A percentile compares a stretch with the other conserved stretches of the same genome.
phyloP scores from a whole-genome alignment of 2,888 invertebrate species.

The Plagodis dolabraria region DNA sequence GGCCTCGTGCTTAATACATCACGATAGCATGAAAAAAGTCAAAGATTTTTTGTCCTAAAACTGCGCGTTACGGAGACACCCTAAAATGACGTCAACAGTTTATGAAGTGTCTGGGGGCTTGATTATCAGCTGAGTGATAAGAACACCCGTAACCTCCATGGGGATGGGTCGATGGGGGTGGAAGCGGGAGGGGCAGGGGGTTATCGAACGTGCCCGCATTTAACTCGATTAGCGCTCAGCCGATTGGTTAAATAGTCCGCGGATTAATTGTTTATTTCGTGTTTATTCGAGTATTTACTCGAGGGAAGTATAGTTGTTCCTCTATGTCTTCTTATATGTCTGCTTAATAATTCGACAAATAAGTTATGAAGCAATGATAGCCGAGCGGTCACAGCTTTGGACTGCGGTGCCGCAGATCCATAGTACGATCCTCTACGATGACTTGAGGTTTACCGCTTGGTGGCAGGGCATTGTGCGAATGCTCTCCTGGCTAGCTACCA shows the following conservation, averaged over 20 bases:
- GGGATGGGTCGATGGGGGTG: not conserved
- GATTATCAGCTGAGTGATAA: constrained; percentile 73
- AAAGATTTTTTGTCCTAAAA: constrained; percentile 17
- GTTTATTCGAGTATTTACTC: constrained; percentile 11
- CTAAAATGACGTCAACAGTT: constrained; percentile 59
- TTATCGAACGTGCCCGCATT: constrained; percentile 65
- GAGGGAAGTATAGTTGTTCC: not conserved
- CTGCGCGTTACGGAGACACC: constrained; percentile 40
- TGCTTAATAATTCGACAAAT: not conserved
- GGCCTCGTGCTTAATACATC: no score
- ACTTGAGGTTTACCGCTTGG: not conserved
- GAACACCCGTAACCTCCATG: constrained; percentile 32
- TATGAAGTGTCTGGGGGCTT: constrained; percentile 60
- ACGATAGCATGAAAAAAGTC: not conserved
- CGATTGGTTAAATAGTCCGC: constrained; percentile 29
- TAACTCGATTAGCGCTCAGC: constrained; percentile 26
- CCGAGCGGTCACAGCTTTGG: no score
- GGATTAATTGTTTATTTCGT: constrained; percentile 22
- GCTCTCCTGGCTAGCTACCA: no score
- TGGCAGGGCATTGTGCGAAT: no score
- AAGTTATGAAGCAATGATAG: no score
- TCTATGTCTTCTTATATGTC: no score
- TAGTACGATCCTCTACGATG: no score
- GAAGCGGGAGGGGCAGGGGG: not conserved
- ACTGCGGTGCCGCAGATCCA: no score